Conservation (phyloP, 2,888 invertebrate species). For the Nycteola revayana region DNA sequence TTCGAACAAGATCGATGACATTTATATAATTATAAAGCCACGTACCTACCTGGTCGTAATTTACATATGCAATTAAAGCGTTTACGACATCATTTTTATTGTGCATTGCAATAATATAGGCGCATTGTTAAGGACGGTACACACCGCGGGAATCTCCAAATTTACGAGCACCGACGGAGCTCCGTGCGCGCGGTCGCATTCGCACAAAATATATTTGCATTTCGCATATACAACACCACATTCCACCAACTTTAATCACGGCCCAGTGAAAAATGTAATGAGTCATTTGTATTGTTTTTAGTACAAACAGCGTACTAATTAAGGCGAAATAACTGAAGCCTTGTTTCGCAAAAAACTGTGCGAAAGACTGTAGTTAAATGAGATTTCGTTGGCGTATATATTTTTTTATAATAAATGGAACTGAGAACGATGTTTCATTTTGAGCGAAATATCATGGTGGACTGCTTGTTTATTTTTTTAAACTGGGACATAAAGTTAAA, state of each 20-base stretch:
- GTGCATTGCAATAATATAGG: conserved; percentile 21
- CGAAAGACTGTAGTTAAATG: not conserved
- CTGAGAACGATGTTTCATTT: no score
- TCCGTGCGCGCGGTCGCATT: conserved; percentile 11
- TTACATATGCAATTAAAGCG: conserved; percentile 28
- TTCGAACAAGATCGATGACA: no score
- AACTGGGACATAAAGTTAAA: no score
- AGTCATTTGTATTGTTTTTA: conserved; percentile 26
- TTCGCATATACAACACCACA: not conserved
- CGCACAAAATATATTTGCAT: conserved; percentile 31
- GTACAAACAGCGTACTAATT: conserved; percentile 23
- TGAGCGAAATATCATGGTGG: no score
- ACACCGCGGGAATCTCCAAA: conserved; percentile 31
- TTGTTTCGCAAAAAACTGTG: not conserved
- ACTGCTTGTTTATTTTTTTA: no score
- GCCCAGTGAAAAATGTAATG: conserved; percentile 22
- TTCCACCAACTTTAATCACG: conserved; percentile 29
- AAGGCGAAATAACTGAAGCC: conserved; percentile 18
- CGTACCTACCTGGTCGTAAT: conserved; percentile 9
- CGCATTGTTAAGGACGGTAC: conserved; percentile 7
- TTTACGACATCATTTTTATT: conserved; percentile 25
- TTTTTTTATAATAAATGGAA: not conserved
- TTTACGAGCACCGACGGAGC: conserved; percentile 32
- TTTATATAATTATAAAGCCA: no score
- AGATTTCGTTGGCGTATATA: not conserved